Conservation (phyloP, 2,888 invertebrate genomes). For the Parnassius smintheus region DNA sequence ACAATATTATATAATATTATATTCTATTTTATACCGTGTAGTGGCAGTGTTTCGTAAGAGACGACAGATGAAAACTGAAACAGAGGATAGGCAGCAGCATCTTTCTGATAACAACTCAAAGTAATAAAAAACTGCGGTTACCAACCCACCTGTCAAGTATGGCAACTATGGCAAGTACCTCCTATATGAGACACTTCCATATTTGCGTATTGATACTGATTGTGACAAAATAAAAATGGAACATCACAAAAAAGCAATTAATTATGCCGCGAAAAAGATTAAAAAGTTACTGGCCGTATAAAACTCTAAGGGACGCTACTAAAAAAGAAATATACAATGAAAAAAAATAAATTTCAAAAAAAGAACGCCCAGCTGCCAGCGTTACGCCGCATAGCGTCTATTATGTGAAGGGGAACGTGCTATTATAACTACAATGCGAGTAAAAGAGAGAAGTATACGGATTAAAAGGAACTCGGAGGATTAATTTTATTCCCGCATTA, state of each 20-base stretch:
- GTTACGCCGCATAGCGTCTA: conserved; percentile 57
- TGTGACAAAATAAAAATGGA: conserved; percentile 25
- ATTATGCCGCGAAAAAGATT: conserved; percentile 57
- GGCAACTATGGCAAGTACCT: no score
- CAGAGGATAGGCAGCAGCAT: no score
- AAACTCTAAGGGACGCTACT: conserved; percentile 67
- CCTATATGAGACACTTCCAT: not conserved
- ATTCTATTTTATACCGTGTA: no score
- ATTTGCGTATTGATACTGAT: not conserved
- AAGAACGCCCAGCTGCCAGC: conserved; percentile 73
- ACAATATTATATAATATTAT: no score
- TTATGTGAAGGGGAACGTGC: conserved; percentile 47
- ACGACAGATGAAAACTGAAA: no score
- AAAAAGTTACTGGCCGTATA: conserved; percentile 70
- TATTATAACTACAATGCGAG: conserved; percentile 30
- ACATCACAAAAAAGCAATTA: conserved; percentile 48
- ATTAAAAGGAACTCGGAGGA: conserved; percentile 64
- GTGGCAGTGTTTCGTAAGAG: no score
- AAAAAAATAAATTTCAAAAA: conserved; percentile 61
- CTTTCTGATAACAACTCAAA: no score
- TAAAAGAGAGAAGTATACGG: conserved; percentile 54
- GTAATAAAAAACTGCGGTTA: no score
- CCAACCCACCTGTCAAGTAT: no score
- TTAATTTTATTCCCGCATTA: conserved; percentile 72
- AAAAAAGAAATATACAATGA: conserved; percentile 61